phyloP scores from a whole-genome alignment of 2,888 invertebrate genomes.

The Leptothorax acervorum region DNA sequence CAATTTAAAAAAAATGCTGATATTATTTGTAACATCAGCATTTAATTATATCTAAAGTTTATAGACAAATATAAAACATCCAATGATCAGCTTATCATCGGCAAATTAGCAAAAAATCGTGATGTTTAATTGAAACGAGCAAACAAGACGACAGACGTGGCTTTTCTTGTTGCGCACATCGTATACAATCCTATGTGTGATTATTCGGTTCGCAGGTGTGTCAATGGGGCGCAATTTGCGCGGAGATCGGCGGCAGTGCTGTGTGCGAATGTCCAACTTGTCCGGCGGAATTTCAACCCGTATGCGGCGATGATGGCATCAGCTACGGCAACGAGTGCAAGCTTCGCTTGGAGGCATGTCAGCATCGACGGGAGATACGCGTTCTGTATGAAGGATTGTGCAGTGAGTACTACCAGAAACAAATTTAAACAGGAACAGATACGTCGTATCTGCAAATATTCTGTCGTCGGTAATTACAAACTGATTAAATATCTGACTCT shows the following conservation, averaged over 20 bases:
- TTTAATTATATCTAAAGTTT: background rate
- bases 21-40: background rate
- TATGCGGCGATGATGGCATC: constrained; percentile 94
- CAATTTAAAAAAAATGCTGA: background rate
- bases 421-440: background rate
- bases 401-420: constrained; percentile 88
- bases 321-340: constrained; percentile 94
- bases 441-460: background rate
- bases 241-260: constrained; percentile 89
- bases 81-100: background rate
- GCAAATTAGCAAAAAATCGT: background rate
- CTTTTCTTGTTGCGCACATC: background rate
- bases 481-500: background rate
- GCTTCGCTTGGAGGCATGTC: constrained; percentile 92
- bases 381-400: constrained; percentile 94
- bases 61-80: background rate
- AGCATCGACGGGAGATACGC: constrained; percentile 90
- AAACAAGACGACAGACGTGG: background rate
- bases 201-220: constrained; percentile 88
- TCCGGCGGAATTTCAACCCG: constrained; percentile 94
- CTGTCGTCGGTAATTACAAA: background rate
- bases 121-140: background rate
- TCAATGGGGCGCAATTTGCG: constrained; percentile 92
- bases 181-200: background rate
- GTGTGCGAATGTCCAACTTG: constrained; percentile 95